Base-by-base conservation (phyloP, 2,113 vertebrate genomes). In the Cynocephalus volans region DNA sequence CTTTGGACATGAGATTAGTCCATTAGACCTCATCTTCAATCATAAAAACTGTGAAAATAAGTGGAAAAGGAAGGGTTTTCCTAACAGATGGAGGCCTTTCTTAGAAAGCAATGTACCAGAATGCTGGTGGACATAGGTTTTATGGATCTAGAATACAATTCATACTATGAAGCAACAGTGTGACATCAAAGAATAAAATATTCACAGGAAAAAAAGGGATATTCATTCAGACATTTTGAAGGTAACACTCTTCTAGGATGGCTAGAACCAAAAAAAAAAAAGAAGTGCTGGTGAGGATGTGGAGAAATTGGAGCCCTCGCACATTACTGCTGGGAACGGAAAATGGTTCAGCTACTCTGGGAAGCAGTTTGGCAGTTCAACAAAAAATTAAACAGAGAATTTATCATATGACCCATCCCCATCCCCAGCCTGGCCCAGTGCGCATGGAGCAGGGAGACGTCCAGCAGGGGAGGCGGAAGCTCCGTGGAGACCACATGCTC, bases 311-410 rank as follows among this genome's bases (percentile, higher is more conserved):
- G 70, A 95, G 88, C 36, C 10, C 45, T 19, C 4, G 4, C 21
- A 84, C 31, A 62, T 23, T 87, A 41, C 13, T 87, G 54, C 31
- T 41, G 52, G 60, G 21, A 56, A 90, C 28, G 26, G 64, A 90
- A 91, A 80, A 95, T n/a, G 65, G 21, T 60, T 86, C 36, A 79
- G 45, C 48, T 62, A 36, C 15, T 72, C 12, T 54, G 9, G 64
- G 65, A 90, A 79, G 84, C 13, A 75, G 21, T 69, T 80, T 94
- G 56, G 54, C 26, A 19, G 64, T 58, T 88, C 69, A 84, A 60
- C 36, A 94, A 64, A 91, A 79, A 83, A 26, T 83, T 70, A 95
- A 90, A 69, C 54, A 94, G 21, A 67, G 26, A 95, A 85, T 96
- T 86, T 41, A 41, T 41, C 41, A 41, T 3, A 41, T 41, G 41